phyloP scores from a whole-genome alignment of 2,797 vertebrate species.

The Coccyzus lansbergi region DNA sequence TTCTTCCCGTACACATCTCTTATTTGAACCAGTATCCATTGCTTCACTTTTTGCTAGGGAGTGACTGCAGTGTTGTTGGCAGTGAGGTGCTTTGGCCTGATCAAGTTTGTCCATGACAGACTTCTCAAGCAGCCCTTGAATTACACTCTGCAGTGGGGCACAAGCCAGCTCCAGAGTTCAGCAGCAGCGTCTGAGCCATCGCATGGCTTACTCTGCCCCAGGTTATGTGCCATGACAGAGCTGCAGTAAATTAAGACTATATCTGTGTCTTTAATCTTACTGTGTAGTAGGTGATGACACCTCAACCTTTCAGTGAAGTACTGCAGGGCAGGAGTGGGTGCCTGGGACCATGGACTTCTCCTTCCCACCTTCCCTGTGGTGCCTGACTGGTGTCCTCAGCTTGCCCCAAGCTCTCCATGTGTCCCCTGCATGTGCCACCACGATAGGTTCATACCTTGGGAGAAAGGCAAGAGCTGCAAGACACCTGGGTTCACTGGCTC shows the following conservation, averaged over 20 bases:
- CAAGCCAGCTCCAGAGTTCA: neutral
- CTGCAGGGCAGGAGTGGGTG: neutral
- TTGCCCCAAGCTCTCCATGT: neutral
- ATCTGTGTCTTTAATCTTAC: neutral
- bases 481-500: neutral
- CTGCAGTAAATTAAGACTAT: fast-evolving
- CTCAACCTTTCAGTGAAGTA: neutral
- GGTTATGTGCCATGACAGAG: neutral
- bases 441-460: neutral
- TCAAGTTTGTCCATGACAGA: neutral
- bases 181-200: neutral
- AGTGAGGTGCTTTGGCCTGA: neutral
- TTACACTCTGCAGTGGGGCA: neutral
- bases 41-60: fast-evolving
- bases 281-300: fast-evolving
- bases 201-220: fast-evolving
- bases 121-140: neutral
- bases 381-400: neutral
- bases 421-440: neutral
- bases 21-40: neutral
- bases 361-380: neutral
- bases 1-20: neutral
- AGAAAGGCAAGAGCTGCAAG: neutral
- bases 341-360: neutral
- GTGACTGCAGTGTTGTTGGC: neutral